Conservation (phyloP, 92 coral and sea anemone genomes). For the Porites cylindrica region DNA sequence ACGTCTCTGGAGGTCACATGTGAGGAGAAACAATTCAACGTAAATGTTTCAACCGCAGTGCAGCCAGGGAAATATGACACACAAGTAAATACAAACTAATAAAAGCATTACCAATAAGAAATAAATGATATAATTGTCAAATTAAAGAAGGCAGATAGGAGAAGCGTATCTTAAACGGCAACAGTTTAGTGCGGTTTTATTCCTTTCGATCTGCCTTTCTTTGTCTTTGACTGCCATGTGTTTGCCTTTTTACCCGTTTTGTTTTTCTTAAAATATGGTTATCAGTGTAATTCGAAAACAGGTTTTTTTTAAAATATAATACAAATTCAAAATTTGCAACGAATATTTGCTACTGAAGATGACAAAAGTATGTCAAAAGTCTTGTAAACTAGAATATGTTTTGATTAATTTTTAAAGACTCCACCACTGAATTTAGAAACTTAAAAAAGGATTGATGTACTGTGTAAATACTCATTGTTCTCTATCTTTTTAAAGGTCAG, state of each 20-base stretch:
- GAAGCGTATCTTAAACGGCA: too few relatives aligned
- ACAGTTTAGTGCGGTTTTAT: too few relatives aligned
- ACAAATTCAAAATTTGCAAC: too few relatives aligned
- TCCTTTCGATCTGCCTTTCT: too few relatives aligned
- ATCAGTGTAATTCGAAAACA: background rate
- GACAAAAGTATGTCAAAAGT: too few relatives aligned
- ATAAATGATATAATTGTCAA: too few relatives aligned
- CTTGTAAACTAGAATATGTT: too few relatives aligned
- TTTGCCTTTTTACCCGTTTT: background rate
- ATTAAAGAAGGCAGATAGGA: too few relatives aligned
- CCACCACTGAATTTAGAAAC: background rate
- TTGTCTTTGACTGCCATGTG: too few relatives aligned
- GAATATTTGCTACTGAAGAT: too few relatives aligned
- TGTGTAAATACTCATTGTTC: background rate
- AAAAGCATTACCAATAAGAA: too few relatives aligned
- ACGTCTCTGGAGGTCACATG: slow-evolving; percentile 47
- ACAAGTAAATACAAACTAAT: slow-evolving; percentile 23
- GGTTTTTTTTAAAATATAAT: background rate
- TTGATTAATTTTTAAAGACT: too few relatives aligned
- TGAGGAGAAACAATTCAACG: slow-evolving; percentile 20
- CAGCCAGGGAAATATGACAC: slow-evolving; percentile 58
- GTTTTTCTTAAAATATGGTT: background rate
- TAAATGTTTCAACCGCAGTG: slow-evolving; percentile 16
- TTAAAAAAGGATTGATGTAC: background rate
- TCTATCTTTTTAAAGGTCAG: slow-evolving; percentile 17